A percentile compares a stretch with the other conserved stretches of the same genome.
Evolutionary conservation across 2,888 invertebrate genomes (phyloP).

Genomic region (Plebejus melissa): DNA sequence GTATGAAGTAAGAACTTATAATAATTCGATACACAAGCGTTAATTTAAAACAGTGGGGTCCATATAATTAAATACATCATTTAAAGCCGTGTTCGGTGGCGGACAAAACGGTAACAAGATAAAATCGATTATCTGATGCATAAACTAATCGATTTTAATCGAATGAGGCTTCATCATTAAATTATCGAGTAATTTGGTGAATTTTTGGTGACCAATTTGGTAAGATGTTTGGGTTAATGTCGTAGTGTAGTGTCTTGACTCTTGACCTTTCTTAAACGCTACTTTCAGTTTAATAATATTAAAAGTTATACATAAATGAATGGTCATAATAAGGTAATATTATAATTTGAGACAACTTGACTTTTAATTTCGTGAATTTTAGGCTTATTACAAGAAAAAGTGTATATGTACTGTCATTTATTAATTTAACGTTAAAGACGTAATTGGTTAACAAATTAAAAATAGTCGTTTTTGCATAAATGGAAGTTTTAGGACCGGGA

Average conservation of each 20-base stretch:
- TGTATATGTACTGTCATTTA: no score
- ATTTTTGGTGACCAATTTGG: neutral
- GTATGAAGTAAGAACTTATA: neutral
- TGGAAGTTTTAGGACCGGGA: no score
- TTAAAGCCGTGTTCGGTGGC: constrained; percentile 39
- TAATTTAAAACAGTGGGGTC: constrained; percentile 4
- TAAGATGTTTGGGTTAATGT: neutral
- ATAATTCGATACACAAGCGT: neutral
- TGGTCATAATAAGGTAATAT: neutral
- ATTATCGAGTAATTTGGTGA: constrained; percentile 39
- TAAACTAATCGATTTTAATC: constrained; percentile 68
- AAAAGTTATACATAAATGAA: neutral
- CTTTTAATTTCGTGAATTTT: neutral
- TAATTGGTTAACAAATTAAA: no score
- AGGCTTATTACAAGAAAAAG: no score
- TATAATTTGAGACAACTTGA: neutral
- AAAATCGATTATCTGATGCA: constrained; percentile 52
- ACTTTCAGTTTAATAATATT: neutral
- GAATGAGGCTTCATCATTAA: constrained; percentile 41
- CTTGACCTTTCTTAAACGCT: neutral
- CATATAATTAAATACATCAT: constrained; percentile 32
- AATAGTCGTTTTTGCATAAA: no score
- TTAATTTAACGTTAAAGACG: no score
- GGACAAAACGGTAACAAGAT: constrained; percentile 49
- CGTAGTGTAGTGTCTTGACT: neutral